phyloP scores from a whole-genome alignment of 1,140 invertebrate species.

The Spodoptera litura region DNA sequence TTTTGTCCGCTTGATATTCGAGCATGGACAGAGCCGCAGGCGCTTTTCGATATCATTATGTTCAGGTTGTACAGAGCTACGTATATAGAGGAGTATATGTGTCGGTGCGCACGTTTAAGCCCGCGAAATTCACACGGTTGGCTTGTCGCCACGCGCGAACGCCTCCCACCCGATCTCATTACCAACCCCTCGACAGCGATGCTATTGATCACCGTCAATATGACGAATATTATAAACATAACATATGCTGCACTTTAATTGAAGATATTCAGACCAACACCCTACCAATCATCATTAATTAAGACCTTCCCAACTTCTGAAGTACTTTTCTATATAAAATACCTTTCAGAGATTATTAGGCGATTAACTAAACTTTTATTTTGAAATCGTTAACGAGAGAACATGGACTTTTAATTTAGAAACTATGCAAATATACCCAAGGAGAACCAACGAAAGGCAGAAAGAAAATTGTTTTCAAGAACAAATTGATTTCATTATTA shows the following conservation, averaged over 20 bases:
- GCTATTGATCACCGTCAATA: conserved; percentile 75
- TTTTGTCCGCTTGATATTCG: conserved; percentile 34
- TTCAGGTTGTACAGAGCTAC: conserved; percentile 20
- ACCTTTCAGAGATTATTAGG: too few species aligned
- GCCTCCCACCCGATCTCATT: conserved; percentile 79
- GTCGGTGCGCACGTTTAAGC: conserved; percentile 67
- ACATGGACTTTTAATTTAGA: conserved; percentile 2
- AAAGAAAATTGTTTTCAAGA: conserved; percentile 4
- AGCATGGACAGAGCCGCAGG: conserved; percentile 25
- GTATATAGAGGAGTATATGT: conserved; percentile 47
- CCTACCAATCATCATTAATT: too few species aligned
- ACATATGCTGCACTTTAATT: conserved; percentile 41
- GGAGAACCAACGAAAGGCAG: background rate
- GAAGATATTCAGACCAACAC: conserved; percentile 16
- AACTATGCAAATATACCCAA: conserved; percentile 18
- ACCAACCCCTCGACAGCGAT: conserved; percentile 67
- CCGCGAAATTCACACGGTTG: conserved; percentile 77
- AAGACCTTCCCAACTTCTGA: too few species aligned
- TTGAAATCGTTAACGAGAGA: background rate
- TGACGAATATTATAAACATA: conserved; percentile 58
- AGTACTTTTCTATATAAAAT: too few species aligned
- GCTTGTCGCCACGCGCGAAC: conserved; percentile 77
- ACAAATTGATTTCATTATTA: conserved; percentile 36
- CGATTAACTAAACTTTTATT: background rate
- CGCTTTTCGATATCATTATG: conserved; percentile 37